These are phyloP conservation scores for Anthoscopus minutus DNA, from an alignment of 2,113 vertebrate species.

Conservation along the genomic window DNA sequence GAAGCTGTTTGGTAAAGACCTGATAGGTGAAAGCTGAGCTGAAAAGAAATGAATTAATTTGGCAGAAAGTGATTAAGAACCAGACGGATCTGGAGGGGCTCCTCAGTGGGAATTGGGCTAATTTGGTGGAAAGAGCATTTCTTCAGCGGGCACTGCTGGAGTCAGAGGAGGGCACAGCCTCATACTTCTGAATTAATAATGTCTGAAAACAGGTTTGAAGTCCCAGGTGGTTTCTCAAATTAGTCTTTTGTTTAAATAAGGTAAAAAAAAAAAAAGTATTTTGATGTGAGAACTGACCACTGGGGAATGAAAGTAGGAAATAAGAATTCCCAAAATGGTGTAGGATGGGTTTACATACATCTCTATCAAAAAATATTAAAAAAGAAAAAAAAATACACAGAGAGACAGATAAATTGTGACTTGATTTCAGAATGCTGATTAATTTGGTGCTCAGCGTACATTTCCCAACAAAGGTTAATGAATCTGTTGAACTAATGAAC, in stretches of 20 bases:
- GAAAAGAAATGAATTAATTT: constrained; percentile 1
- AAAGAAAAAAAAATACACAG: background rate
- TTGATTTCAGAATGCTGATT: constrained; percentile 52
- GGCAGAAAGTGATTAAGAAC: constrained; percentile 36
- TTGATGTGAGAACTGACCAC: background rate
- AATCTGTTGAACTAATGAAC: constrained; percentile 56
- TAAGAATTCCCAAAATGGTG: background rate
- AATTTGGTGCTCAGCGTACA: constrained; percentile 50
- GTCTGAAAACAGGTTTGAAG: background rate
- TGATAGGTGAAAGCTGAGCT: background rate
- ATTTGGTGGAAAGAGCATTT: constrained; percentile 11
- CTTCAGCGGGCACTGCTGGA: background rate
- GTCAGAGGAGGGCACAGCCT: constrained; percentile 11
- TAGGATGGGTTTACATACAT: background rate
- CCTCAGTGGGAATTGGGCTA: constrained; percentile 15
- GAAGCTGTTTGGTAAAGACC: background rate
- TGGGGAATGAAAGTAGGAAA: background rate
- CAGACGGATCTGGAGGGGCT: background rate
- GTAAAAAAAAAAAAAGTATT: background rate
- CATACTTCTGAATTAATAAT: constrained; percentile 23
- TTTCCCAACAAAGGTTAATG: constrained; percentile 61
- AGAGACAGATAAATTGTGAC: constrained; percentile 7
- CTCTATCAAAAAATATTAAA: background rate
- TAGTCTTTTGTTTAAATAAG: constrained; percentile 22
- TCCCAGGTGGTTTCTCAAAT: background rate